These are phyloP conservation scores for Iguana delicatissima DNA, from an alignment of 2,797 vertebrate species.

Conservation along the genomic window DNA sequence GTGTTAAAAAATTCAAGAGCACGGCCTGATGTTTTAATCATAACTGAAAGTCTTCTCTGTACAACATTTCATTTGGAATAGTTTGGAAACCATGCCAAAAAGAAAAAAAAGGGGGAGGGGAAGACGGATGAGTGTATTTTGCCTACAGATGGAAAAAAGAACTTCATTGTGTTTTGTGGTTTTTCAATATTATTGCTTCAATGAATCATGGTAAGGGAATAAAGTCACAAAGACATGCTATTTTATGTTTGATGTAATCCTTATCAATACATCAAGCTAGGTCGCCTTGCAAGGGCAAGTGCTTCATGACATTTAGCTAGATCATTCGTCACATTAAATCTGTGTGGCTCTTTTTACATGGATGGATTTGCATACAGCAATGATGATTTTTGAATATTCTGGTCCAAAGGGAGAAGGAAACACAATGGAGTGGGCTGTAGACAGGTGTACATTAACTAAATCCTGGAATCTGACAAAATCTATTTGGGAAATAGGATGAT, in stretches of 20 bases:
- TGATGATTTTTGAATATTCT: neutral
- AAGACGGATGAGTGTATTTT: neutral
- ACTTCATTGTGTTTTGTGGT: neutral
- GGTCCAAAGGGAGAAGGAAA: neutral
- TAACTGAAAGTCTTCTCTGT: neutral
- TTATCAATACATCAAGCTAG: slow-evolving; percentile 8
- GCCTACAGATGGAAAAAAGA: neutral
- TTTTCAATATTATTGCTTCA: slow-evolving; percentile 21
- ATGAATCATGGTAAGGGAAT: slow-evolving; percentile 15
- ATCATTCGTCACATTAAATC: slow-evolving; percentile 15
- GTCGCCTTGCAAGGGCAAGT: slow-evolving; percentile 13
- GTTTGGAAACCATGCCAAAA: neutral
- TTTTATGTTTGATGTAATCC: slow-evolving; percentile 24
- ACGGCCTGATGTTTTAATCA: neutral
- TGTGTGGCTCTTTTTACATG: neutral
- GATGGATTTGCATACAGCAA: slow-evolving; percentile 11
- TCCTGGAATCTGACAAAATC: neutral
- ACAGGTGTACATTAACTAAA: slow-evolving; percentile 12
- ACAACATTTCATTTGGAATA: neutral
- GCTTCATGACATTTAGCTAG: slow-evolving; percentile 21
- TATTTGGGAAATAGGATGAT: neutral
- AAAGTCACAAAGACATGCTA: neutral
- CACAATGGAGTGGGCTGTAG: slow-evolving; percentile 4
- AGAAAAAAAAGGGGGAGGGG: neutral
- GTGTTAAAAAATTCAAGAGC: neutral